Base-by-base conservation (phyloP, 2,888 invertebrate genomes). In the Labia minor region DNA sequence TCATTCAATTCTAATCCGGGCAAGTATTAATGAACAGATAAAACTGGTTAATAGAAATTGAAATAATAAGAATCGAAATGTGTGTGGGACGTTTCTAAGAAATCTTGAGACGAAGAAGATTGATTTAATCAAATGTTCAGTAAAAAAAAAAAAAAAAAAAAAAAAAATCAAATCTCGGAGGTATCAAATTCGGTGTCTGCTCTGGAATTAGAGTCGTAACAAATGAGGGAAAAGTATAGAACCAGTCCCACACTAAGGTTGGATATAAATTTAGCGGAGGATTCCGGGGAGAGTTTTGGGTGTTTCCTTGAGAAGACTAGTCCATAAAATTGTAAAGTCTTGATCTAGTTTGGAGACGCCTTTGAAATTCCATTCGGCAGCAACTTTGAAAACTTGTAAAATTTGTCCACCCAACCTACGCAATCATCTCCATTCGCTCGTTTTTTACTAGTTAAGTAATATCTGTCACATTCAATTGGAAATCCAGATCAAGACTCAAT, bases 401-500 rank as follows among this genome's bases (percentile, higher is more conserved):
- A 49, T 49, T 49, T 49, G 49, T 49, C 49, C 49, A 49, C 8
- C 49, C 49, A n/a, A 16, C 49, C 49, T 49, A 49, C 49, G 49
- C 49, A 49, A 49, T 49, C 49, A 49, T 10, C 49, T 49, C 49
- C 14, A 49, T 14, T 10, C 49, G 49, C 16, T 49, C 49, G 49
- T 49, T 49, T 26, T 26, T 49, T 49, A 49, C 49, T 49, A 49
- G 49, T 49, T 49, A 49, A 49, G 49, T 49, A 49, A 49, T 49
- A 49, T 49, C 49, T 49, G 49, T 49, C 49, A 49, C 49, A 49
- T 49, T 49, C 49, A 49, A 49, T 49, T 49, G 14, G 14, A 16
- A 49, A 49, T 49, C 49, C 49, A 49, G 49, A 49, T n/a, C 49
- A 49, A 49, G 49, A 49, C 49, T 49, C n/a, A 49, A 49, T 49